Base-by-base conservation (phyloP, 1,140 invertebrate genomes). In the Dufourea novaeangliae region DNA sequence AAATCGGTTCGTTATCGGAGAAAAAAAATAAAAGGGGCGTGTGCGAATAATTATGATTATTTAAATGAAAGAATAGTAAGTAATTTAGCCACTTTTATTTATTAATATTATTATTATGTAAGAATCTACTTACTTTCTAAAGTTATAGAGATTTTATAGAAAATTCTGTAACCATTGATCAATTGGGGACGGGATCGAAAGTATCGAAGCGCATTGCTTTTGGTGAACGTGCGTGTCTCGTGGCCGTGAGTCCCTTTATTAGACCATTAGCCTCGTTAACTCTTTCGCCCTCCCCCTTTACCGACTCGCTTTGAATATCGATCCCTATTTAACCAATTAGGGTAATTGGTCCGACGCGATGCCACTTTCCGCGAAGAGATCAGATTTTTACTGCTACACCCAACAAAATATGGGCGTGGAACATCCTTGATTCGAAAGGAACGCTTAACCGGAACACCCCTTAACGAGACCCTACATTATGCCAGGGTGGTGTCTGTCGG, bases 201-300 rank as follows among this genome's bases (percentile, higher is more conserved):
- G n/a, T 57, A 39, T 27, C 61, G 57, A 69, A 8, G 76, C 68
- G 62, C 41, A 37, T 14, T 63, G 69, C 59, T 70, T 61, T 70
- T 61, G 50, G 41, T 14, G 25, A 63, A 34, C 17, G 46, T 73
- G 75, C 82, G 80, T 83, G 82, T 64, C 52, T 82, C 22, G 29
- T 79, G 70, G 64, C 74, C 80, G 74, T 82, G 70, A 82, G 57
- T 69, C 50, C 46, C 8, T 73, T 69, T 82, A 82, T 83, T 69
- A 41, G 69, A 44, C 63, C 67, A 78, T 82, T 83, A 74, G 50
- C 44, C 41, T 29, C 56, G 64, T 64, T 69, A 54, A 39, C 10
- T 25, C 41, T 76, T 63, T 81, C 32, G 44, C 29, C 32, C 8
- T 10, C 8, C 2, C 7, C n/a, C 20, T 3, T 20, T 20, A 27